A percentile compares a stretch with the other conserved stretches of the same genome.
These are phyloP conservation scores for Leistus spinibarbis DNA, from an alignment of 2,888 invertebrate species.

Conservation along the genomic window DNA sequence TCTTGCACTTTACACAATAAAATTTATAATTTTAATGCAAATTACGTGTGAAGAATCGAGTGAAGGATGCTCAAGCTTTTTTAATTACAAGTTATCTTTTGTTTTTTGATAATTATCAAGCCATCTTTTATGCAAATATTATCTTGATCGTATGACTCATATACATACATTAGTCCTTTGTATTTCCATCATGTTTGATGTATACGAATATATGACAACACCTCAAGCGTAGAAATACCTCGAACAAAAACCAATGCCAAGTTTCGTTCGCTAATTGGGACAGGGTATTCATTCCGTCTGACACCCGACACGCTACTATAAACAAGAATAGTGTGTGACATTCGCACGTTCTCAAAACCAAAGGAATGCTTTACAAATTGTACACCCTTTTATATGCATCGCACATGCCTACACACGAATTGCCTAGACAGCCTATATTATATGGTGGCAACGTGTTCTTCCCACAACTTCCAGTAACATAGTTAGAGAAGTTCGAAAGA, in stretches of 20 bases:
- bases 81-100: too few relatives aligned
- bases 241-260: not conserved
- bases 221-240: not conserved
- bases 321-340: not conserved
- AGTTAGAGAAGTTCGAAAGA: too few relatives aligned
- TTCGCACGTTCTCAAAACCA: not conserved
- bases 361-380: not conserved
- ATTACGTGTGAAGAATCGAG: too few relatives aligned
- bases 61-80: too few relatives aligned
- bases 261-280: not conserved
- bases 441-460: not conserved
- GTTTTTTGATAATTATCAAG: too few relatives aligned
- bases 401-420: not conserved
- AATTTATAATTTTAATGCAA: too few relatives aligned
- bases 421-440: not conserved
- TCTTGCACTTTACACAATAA: too few relatives aligned
- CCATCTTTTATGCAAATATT: too few relatives aligned
- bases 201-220: too few relatives aligned
- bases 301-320: not conserved
- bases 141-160: too few relatives aligned
- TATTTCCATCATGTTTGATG: not conserved
- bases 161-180: too few relatives aligned
- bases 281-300: not conserved
- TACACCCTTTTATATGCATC: not conserved
- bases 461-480: too few relatives aligned